Percentiles rank a stretch among this genome's conserved stretches.
phyloP scores from a whole-genome alignment of 2,888 invertebrate species.

The Mystacides longicornis region DNA sequence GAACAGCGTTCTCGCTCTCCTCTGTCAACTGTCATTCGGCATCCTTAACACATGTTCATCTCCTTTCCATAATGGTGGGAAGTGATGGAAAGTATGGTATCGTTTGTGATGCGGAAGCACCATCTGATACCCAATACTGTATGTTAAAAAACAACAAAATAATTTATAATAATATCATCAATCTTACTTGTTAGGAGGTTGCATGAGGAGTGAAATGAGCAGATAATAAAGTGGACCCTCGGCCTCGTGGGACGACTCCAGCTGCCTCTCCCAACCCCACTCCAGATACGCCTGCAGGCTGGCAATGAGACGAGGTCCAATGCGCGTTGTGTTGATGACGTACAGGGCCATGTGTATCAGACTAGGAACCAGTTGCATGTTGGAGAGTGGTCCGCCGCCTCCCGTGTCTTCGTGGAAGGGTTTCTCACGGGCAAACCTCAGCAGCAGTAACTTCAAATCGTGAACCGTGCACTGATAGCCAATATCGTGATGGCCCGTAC shows the following conservation, averaged over 20 bases:
- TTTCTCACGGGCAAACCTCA: conserved; percentile 87
- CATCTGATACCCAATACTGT: no score
- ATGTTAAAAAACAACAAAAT: no score
- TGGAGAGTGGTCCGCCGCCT: conserved; percentile 93
- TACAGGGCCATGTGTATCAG: conserved; percentile 91
- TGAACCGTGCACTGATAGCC: conserved; percentile 78
- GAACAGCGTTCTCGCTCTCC: no score
- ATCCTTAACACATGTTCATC: no score
- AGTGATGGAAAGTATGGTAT: no score
- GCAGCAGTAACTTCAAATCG: conserved; percentile 82
- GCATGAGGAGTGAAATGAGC: conserved; percentile 71
- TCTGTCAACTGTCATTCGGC: no score
- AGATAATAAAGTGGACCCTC: conserved; percentile 90
- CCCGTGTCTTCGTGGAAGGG: conserved; percentile 97
- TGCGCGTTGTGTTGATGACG: conserved; percentile 79
- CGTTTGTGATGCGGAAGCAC: no score
- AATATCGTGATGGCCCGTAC: conserved; percentile 68
- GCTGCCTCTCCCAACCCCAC: conserved; percentile 53
- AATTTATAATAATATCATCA: no score
- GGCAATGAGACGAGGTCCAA: conserved; percentile 69
- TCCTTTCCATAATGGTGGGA: no score
- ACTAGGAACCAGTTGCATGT: conserved; percentile 94
- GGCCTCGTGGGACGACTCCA: conserved; percentile 81
- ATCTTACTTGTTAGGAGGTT: conserved; percentile 54
- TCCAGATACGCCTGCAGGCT: conserved; percentile 67